Evolutionary conservation across 2,888 invertebrate species (phyloP), one percentile per base, ranked within the genome.

Genomic region (Melanchra persicariae): DNA sequence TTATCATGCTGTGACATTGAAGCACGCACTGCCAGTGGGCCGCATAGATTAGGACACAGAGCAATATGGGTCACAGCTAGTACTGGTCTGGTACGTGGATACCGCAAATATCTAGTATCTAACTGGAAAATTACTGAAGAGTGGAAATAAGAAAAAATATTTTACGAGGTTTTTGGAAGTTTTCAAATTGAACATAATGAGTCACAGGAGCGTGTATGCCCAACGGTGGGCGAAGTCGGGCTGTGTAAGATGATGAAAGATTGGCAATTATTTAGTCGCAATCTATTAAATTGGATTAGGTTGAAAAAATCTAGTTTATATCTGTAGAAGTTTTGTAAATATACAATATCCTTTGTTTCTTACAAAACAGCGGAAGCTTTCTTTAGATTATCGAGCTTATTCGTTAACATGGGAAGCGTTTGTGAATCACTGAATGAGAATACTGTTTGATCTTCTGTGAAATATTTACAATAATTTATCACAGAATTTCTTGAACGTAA

Each of bases 21-120:
- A 73, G 70, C 75, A 87, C 80, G 86, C 90, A 85, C 87, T 85
- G 87, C 73, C 87, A 89, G 92, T 93, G 91, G 92, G 92, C 81
- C 79, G 91, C 82, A 80, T 88, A 91, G 90, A 92, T 90, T 89
- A 89, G 88, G 87, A 87, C 83, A 69, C 82, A 74, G 79, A 77
- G 80, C 78, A 82, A 90, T 89, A 90, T 91, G 82, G 91, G 91
- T 90, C 91, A 90, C 84, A 83, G 76, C 84, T 88, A 87, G 77
- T 83, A 77, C 77, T 73, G 77, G 74, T 82, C 77, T 73, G 77
- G 74, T 82, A 84, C 82, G 85, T 88, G 86, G 82, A 85, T 59
- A 82, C 64, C 22, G 9, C 26, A 45, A 51, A 30, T 52, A 59
- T 59, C 17, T 62, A 61, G 30, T 34, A 9, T 8, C 34, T 34